Percentiles rank a stretch among this genome's conserved stretches.
Evolutionary conservation across 2,797 vertebrate species (phyloP).

Genomic region (Acanthopagrus latus): DNA sequence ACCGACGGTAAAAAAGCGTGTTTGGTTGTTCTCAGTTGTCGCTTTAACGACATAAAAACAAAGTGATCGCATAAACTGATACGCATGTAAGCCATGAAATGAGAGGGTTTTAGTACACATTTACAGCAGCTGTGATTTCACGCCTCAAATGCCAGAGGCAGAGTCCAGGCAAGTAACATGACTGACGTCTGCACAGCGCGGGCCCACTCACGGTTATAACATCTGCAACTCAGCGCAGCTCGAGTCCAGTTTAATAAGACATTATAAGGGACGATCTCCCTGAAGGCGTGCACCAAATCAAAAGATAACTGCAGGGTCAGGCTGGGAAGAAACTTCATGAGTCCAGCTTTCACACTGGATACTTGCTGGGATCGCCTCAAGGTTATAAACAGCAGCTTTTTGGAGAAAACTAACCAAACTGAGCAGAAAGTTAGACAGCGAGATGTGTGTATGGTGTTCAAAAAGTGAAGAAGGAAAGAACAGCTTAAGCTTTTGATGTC

Average conservation of each 20-base stretch:
- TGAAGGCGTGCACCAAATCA: conserved; percentile 24
- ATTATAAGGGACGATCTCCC: conserved; percentile 23
- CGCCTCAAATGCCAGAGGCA: conserved; percentile 20
- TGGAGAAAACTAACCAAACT: conserved; percentile 8
- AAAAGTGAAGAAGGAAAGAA: not conserved
- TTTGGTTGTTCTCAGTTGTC: not conserved
- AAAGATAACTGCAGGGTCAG: conserved; percentile 13
- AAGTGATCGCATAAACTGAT: not conserved
- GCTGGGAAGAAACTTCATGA: conserved; percentile 13
- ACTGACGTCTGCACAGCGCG: conserved; percentile 5
- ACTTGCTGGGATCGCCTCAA: not conserved
- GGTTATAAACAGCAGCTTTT: conserved; percentile 2
- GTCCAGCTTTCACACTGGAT: conserved; percentile 18
- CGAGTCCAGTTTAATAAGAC: conserved; percentile 27
- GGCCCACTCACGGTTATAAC: not conserved
- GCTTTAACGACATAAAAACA: conserved; percentile 3
- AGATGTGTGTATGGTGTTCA: not conserved
- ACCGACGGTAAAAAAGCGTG: not conserved
- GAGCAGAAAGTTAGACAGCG: not conserved
- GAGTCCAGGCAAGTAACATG: not conserved
- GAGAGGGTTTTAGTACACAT: not conserved
- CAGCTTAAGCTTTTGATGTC: not conserved
- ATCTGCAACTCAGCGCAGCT: conserved; percentile 26
- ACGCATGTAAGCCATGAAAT: not conserved
- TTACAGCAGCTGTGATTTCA: not conserved